These are phyloP conservation scores for Thalassophryne amazonica DNA, from an alignment of 2,797 vertebrate genomes.

Conservation along the genomic window DNA sequence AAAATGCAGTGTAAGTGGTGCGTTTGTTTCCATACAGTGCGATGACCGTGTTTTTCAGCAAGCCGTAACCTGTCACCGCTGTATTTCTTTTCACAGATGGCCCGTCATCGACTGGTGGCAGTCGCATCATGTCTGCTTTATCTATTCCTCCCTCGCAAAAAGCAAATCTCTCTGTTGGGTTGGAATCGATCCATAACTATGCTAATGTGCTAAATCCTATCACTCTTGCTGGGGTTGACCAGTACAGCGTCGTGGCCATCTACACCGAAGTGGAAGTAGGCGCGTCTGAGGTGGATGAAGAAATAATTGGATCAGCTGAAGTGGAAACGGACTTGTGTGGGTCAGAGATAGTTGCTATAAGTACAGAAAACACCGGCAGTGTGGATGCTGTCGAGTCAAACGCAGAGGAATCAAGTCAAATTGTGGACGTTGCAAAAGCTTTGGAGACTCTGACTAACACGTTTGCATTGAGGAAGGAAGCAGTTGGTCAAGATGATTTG, in stretches of 20 bases:
- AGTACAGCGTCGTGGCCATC: conserved; percentile 70
- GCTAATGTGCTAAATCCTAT: conserved; percentile 56
- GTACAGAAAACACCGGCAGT: background rate
- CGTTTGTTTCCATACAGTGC: background rate
- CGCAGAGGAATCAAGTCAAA: conserved; percentile 28
- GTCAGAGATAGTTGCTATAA: conserved; percentile 46
- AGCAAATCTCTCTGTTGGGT: conserved; percentile 58
- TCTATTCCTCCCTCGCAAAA: conserved; percentile 71
- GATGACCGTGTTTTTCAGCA: too few relatives aligned
- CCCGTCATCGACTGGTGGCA: conserved; percentile 55
- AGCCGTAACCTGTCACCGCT: too few relatives aligned
- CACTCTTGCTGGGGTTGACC: conserved; percentile 50
- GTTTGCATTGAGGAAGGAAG: conserved; percentile 50
- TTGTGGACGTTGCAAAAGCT: conserved; percentile 42
- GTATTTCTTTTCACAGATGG: conserved; percentile 41
- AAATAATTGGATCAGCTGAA: conserved; percentile 28
- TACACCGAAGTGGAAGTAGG: conserved; percentile 73
- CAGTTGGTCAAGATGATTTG: conserved; percentile 19
- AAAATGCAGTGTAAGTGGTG: conserved; percentile 58
- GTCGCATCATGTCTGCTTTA: conserved; percentile 72
- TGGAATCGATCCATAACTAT: conserved; percentile 43
- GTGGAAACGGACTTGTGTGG: conserved; percentile 52
- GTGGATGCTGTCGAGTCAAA: conserved; percentile 17
- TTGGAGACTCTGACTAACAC: conserved; percentile 62
- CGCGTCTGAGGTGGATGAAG: conserved; percentile 33